Percentiles rank a stretch among this genome's conserved stretches.
Evolutionary conservation across 2,888 invertebrate species (phyloP).

Genomic region (Hedychridium roseum): DNA sequence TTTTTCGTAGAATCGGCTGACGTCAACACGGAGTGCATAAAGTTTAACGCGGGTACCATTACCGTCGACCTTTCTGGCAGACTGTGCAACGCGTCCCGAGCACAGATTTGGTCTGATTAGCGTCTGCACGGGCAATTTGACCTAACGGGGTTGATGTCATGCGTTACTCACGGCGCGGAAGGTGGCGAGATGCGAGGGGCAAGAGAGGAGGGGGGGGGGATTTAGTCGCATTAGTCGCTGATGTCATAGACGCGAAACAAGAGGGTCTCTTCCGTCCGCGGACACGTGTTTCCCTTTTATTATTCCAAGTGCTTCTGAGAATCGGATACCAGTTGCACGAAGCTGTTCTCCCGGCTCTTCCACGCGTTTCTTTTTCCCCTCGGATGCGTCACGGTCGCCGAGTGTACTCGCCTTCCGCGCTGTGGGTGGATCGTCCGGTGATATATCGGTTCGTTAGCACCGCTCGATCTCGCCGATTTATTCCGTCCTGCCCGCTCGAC

Average conservation of each 20-base stretch:
- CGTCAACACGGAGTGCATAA: conserved; percentile 11
- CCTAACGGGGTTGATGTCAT: conserved; percentile 30
- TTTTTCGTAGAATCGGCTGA: too few species aligned
- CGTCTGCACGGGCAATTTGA: too few species aligned
- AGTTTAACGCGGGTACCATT: too few species aligned
- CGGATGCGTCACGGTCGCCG: conserved; percentile 5
- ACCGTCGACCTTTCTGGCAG: too few species aligned
- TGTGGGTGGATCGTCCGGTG: conserved; percentile 3
- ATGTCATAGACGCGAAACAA: conserved; percentile 31
- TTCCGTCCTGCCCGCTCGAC: background rate
- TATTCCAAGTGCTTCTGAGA: conserved; percentile 20
- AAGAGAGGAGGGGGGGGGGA: conserved; percentile 14
- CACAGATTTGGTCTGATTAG: too few species aligned
- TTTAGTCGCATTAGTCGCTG: conserved; percentile 19
- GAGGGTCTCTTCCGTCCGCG: conserved; percentile 9
- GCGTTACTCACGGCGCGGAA: conserved; percentile 21
- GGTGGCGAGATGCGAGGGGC: background rate
- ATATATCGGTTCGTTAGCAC: conserved; percentile 15
- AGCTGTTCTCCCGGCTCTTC: too few species aligned
- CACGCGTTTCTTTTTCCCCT: background rate
- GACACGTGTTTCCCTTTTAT: conserved; percentile 13
- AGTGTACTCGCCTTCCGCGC: too few species aligned
- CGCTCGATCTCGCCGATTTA: background rate
- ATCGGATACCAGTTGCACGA: conserved; percentile 4
- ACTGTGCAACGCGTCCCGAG: too few species aligned